phyloP scores from a whole-genome alignment of 2,888 invertebrate species.

The Polymixis lichenea region DNA sequence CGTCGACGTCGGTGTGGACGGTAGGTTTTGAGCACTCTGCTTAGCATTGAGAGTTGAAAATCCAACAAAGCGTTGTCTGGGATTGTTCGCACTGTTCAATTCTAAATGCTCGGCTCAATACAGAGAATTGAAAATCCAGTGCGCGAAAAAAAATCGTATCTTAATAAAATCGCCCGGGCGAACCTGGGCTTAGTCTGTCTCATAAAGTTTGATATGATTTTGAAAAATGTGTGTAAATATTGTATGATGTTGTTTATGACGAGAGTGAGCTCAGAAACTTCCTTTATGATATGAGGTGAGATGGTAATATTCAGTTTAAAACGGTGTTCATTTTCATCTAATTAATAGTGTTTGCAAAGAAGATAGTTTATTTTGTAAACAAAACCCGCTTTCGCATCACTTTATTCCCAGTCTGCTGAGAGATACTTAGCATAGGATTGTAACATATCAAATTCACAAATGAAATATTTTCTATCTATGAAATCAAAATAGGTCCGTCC shows the following conservation, averaged over 20 bases:
- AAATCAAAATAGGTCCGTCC: background rate
- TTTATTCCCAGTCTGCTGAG: background rate
- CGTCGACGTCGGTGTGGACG: too few relatives aligned
- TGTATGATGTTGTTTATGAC: conserved; percentile 20
- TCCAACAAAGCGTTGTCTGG: background rate
- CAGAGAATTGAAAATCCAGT: background rate
- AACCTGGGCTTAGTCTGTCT: background rate
- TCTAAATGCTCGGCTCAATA: background rate
- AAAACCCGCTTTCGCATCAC: background rate
- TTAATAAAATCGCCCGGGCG: background rate
- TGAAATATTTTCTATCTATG: background rate
- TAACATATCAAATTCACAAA: background rate
- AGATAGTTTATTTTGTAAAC: conserved; percentile 7
- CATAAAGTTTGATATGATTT: conserved; percentile 22
- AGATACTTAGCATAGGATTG: background rate
- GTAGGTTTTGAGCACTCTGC: too few relatives aligned
- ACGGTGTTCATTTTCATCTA: conserved; percentile 15
- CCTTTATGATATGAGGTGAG: background rate
- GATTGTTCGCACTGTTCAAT: background rate
- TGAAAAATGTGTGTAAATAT: conserved; percentile 37
- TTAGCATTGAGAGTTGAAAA: background rate
- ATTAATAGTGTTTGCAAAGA: conserved; percentile 28
- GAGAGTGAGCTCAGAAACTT: background rate
- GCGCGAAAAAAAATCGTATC: background rate
- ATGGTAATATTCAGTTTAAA: conserved; percentile 1